Evolutionary conservation across 1,140 invertebrate genomes (phyloP).

Genomic region (Bombus waltoni): DNA sequence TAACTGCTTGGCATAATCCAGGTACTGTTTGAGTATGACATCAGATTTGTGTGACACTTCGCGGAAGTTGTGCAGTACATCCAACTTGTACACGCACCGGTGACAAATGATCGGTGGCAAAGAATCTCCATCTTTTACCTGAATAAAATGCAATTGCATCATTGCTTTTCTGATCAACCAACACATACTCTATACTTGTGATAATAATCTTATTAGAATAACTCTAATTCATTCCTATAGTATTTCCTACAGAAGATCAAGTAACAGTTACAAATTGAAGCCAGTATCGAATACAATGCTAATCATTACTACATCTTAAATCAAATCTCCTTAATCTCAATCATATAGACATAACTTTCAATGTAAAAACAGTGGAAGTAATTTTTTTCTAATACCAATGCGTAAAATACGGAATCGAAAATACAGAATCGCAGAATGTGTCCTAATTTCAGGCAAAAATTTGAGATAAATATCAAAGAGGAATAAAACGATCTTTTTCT

Average conservation of each 20-base stretch:
- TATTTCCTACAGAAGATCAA: background rate
- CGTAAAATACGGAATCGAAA: background rate
- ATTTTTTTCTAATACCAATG: background rate
- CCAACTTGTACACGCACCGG: constrained; percentile 82
- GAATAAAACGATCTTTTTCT: background rate
- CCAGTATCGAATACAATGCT: background rate
- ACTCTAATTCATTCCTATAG: background rate
- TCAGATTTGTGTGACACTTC: constrained; percentile 82
- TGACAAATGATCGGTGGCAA: constrained; percentile 83
- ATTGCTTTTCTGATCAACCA: background rate
- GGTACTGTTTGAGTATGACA: constrained; percentile 83
- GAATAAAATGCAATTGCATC: constrained; percentile 49
- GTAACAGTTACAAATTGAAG: background rate
- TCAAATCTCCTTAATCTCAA: background rate
- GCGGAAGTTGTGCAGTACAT: constrained; percentile 82
- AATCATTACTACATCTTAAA: background rate
- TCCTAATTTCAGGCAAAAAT: background rate
- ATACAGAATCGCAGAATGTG: background rate
- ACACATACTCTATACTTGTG: background rate
- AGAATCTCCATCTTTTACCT: constrained; percentile 82
- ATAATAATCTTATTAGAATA: background rate
- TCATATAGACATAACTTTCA: background rate
- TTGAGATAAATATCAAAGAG: background rate
- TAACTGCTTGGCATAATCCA: constrained; percentile 82
- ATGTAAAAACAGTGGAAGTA: background rate